Conservation (phyloP, 1,140 invertebrate species). For the Papilio aristodemus region DNA sequence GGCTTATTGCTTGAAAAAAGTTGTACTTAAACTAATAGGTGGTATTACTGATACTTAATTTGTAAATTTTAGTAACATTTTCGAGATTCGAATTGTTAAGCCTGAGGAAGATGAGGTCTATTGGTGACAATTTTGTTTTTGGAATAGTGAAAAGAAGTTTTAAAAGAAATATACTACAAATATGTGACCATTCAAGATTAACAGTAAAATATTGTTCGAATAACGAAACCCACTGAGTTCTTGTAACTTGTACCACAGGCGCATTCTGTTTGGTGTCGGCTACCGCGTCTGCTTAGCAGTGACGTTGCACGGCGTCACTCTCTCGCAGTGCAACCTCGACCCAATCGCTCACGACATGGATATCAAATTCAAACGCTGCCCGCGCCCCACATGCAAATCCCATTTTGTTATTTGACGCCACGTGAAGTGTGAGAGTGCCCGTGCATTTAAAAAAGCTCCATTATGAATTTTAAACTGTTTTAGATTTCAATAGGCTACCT, state of each 20-base stretch:
- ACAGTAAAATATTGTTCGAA: too few relatives aligned
- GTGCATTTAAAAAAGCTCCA: conserved; percentile 38
- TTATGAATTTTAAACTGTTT: conserved; percentile 39
- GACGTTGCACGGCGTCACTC: conserved; percentile 54
- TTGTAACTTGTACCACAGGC: conserved; percentile 43
- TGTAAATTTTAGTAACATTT: too few relatives aligned
- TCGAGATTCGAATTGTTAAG: too few relatives aligned
- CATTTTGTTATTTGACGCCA: conserved; percentile 37
- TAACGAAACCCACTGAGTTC: conserved; percentile 29
- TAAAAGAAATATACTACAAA: too few relatives aligned
- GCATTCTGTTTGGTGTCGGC: conserved; percentile 46
- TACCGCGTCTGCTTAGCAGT: conserved; percentile 54
- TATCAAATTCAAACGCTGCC: conserved; percentile 39
- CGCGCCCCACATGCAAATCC: conserved; percentile 31
- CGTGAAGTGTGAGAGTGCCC: conserved; percentile 35
- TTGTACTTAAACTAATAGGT: too few relatives aligned
- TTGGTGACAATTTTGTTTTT: too few relatives aligned
- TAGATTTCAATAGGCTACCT: conserved; percentile 11
- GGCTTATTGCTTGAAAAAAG: too few relatives aligned
- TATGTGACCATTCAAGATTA: too few relatives aligned
- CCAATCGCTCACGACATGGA: conserved; percentile 40
- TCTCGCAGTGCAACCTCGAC: conserved; percentile 41
- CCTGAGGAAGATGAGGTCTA: too few relatives aligned
- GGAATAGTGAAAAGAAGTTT: too few relatives aligned
- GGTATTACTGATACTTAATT: too few relatives aligned